A percentile compares a stretch with the other conserved stretches of the same genome.
Evolutionary conservation across 2,113 vertebrate genomes (phyloP).

Genomic region (Sinosuthora webbiana): DNA sequence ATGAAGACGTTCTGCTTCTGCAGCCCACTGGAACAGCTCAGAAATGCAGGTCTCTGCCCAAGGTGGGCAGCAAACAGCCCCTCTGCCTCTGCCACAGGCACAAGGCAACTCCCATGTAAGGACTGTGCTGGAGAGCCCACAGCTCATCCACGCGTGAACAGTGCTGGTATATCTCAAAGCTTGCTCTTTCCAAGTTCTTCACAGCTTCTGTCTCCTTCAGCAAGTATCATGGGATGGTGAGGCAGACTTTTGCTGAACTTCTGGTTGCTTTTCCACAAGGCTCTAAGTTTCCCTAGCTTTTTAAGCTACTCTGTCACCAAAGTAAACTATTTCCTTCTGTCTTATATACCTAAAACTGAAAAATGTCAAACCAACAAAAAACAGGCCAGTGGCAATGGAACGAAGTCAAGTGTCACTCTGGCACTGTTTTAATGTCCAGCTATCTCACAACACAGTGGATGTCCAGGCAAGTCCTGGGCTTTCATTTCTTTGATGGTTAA

Average conservation of each 20-base stretch:
- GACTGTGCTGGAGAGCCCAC: not conserved
- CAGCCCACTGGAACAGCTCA: not conserved
- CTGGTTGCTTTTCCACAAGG: not conserved
- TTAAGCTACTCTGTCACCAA: not conserved
- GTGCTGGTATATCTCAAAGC: not conserved
- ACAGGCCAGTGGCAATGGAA: not conserved
- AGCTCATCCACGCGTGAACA: rapidly evolving
- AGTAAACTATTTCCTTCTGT: not conserved
- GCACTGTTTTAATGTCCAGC: not conserved
- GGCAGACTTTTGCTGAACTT: not conserved
- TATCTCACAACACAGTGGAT: not conserved
- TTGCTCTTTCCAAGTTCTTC: not conserved
- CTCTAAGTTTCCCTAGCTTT: not conserved
- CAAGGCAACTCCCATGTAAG: not conserved
- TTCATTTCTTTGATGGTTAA: not conserved
- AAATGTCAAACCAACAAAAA: not conserved
- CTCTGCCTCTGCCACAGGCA: rapidly evolving
- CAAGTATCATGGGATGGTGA: not conserved
- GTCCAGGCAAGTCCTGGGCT: not conserved
- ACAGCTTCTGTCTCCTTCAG: not conserved
- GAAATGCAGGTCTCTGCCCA: not conserved
- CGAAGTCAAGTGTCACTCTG: not conserved
- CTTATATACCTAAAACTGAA: not conserved
- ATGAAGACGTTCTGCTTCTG: not conserved
- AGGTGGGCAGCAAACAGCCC: not conserved